Base-by-base conservation (phyloP, 2,113 vertebrate genomes). In the Acrocephalus arundinaceus region DNA sequence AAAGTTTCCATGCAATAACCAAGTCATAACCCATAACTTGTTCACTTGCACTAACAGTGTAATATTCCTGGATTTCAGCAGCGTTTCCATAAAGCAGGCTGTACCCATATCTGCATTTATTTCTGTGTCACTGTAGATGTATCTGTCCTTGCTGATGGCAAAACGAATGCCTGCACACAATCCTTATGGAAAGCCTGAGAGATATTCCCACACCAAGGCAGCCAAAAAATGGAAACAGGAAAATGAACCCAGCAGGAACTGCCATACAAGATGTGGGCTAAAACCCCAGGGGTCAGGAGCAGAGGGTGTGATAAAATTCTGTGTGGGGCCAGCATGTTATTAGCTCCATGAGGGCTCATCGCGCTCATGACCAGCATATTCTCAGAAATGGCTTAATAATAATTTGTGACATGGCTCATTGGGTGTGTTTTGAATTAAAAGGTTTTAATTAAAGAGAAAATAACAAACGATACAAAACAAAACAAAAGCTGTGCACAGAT, bases 261-360 rank as follows among this genome's bases (percentile, higher is more conserved):
- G 25, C 28, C 37, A 8, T 3, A 7, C 1, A 0, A 8, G 23
- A 11, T 5, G 11, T 6, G 22, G 18, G 17, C 4, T 78, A 17
- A 85, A 79, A 22, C 1, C 25, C 23, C 71, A 12, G 58, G 13
- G 6, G 5, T 11, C 15, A 15, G 52, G 35, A 90, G 52, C 39
- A 54, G 12, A 15, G 11, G 13, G 15, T 35, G 58, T 16, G 58
- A 35, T 35, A n/a, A 24, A 35, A 35, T 59, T 35, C 58, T 59
- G 57, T 6, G 2, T 16, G n/a, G 14, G 57, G 22, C 33, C n/a
- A 35, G 57, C 1, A 4, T 59, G 57, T 35, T 59, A 11, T 16
- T n/a, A 59, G n/a, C 57, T 59, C n/a, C 57, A 59, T 2, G 7
- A 35, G 22, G 57, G n/a, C 5, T 59, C 57, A 24, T 24, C n/a